Evolutionary conservation across 2,113 vertebrate species (phyloP), one percentile per base, ranked within the genome.

Genomic region (Catagonus wagneri): DNA sequence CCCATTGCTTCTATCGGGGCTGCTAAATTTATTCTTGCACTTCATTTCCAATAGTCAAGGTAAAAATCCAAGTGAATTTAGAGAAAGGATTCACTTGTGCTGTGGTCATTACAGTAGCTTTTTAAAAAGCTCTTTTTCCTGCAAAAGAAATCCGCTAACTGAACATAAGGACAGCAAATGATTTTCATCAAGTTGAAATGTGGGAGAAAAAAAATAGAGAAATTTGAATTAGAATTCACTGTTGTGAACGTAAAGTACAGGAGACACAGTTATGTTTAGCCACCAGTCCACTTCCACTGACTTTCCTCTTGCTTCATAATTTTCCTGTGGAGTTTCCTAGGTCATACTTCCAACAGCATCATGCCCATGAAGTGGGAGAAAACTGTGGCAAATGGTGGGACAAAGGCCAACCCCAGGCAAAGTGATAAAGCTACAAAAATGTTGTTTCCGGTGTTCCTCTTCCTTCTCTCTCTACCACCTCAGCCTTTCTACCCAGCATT

Each of bases 41-140:
- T 92, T 80, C 39, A 92, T 81, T 91, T 96, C 78, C 22, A 86
- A 44, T 50, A 75, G 85, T 92, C 52, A 89, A 80, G 68, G 25
- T 17, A 58, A 72, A 97, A 84, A 94, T 60, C n/a, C 87, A 75
- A 93, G 34, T 76, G 11, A 74, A 86, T 89, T 74, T 95, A 83
- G 16, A 92, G 79, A 86, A 58, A 93, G 36, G 52, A 89, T 74
- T 96, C 36, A 68, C 50, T 69, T 93, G 61, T 58, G 12, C 54
- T 79, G 5, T 54, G 50, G 61, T 95, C 90, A 83, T 81, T 76
- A 72, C 16, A 74, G 56, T 54, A 44, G 14, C 32, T 74, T 89
- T 92, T 71, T 71, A 19, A 68, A 52, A 90, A 86, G 16, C 20
- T 63, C 16, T 76, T 91, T 74, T 91, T 34, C 23, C 29, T 44